These are phyloP conservation scores for Peromyscus attwateri DNA, from an alignment of 2,797 vertebrate species.

Conservation along the genomic window DNA sequence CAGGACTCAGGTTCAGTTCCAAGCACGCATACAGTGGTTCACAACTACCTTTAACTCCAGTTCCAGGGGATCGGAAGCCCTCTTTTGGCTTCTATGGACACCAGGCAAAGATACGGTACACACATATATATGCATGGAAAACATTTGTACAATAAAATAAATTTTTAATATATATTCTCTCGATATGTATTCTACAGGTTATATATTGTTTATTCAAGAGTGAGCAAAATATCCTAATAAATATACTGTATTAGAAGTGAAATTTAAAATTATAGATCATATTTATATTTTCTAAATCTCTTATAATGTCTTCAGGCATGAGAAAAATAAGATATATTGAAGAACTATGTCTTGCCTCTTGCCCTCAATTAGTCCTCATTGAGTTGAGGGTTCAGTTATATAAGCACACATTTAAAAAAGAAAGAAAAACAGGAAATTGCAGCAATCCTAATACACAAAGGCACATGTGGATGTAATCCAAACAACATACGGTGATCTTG, in stretches of 20 bases:
- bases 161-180: background rate
- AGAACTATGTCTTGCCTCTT: constrained; percentile 26
- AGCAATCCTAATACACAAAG: constrained; percentile 34
- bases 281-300: constrained; percentile 44
- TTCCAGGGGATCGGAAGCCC: background rate
- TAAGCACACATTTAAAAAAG: constrained; percentile 23
- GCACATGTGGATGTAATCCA: background rate
- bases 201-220: background rate
- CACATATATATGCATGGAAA: background rate
- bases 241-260: constrained; percentile 13
- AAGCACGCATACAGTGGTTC: background rate
- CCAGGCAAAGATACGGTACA: background rate
- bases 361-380: constrained; percentile 21
- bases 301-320: constrained; percentile 18
- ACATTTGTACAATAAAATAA: background rate
- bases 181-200: background rate
- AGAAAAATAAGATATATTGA: constrained; percentile 38
- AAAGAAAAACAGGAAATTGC: constrained; percentile 65
- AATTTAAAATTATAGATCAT: background rate
- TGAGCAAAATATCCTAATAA: background rate
- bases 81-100: background rate
- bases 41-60: background rate
- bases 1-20: background rate
- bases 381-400: constrained; percentile 49
- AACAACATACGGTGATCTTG: constrained; percentile 55